Conservation (phyloP, 2,888 invertebrate species). For the Andrena bucephala region DNA sequence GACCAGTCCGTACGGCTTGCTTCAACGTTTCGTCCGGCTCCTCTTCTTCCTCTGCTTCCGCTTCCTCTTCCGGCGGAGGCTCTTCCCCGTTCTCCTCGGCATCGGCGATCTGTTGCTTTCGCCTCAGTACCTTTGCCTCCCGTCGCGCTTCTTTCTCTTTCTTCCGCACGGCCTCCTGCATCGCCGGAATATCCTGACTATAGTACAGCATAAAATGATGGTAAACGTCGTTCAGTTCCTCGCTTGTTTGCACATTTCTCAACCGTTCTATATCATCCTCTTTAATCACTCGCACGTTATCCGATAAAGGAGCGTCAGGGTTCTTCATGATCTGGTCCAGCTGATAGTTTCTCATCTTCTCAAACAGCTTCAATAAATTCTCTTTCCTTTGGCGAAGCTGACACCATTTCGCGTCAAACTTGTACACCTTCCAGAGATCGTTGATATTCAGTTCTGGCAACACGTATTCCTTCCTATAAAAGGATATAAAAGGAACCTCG, state of each 20-base stretch:
- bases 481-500: slow-evolving; percentile 99
- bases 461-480: slow-evolving; percentile 99
- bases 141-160: slow-evolving; percentile 89
- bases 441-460: slow-evolving; percentile 97
- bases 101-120: slow-evolving; percentile 86
- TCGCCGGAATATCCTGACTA: slow-evolving; percentile 92
- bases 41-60: slow-evolving; percentile 86
- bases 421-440: slow-evolving; percentile 98
- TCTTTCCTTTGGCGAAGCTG: slow-evolving; percentile 94
- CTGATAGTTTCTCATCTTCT: slow-evolving; percentile 97
- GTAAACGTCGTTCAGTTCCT: slow-evolving; percentile 97
- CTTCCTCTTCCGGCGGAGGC: slow-evolving; percentile 86
- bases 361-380: slow-evolving; percentile 92
- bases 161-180: slow-evolving; percentile 91
- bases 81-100: slow-evolving; percentile 89
- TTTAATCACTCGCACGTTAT: slow-evolving; percentile 92
- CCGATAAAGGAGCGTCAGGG: slow-evolving; percentile 93
- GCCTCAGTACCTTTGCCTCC: slow-evolving; percentile 86
- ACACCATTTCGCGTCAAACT: slow-evolving; percentile 98
- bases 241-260: slow-evolving; percentile 92
- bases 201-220: slow-evolving; percentile 97
- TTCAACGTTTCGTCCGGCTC: slow-evolving; percentile 89
- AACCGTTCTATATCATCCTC: slow-evolving; percentile 94
- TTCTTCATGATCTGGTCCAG: slow-evolving; percentile 92
- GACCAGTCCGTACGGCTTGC: slow-evolving; percentile 94